A percentile compares a stretch with the other conserved stretches of the same genome.
Conservation (phyloP, 2,797 vertebrate genomes). For the Pitangus sulphuratus region DNA sequence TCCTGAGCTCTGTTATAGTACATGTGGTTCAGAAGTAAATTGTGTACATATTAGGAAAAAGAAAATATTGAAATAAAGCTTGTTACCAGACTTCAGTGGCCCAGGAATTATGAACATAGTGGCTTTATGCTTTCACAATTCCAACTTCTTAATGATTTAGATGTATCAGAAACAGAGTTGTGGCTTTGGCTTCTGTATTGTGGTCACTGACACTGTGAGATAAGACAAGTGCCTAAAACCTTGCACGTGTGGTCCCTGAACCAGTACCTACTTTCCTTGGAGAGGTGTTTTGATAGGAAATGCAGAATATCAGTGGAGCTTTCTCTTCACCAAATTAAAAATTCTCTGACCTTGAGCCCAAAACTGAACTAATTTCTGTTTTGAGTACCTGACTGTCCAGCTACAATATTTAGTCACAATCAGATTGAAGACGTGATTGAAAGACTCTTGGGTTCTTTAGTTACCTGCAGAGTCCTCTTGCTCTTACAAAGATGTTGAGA, state of each 20-base stretch:
- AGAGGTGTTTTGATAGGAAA: not conserved
- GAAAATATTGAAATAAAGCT: not conserved
- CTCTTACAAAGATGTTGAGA: not conserved
- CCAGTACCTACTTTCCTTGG: not conserved
- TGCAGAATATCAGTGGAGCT: not conserved
- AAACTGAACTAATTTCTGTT: not conserved
- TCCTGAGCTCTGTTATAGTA: not conserved
- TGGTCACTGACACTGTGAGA: not conserved
- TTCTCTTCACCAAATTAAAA: not conserved
- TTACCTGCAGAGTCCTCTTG: not conserved
- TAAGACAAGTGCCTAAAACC: not conserved
- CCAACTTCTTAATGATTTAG: not conserved
- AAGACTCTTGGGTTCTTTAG: not conserved
- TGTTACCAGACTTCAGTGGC: not conserved
- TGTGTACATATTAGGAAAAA: not conserved
- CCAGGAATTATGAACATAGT: not conserved
- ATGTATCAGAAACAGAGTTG: not conserved
- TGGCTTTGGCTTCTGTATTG: not conserved
- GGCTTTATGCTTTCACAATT: not conserved
- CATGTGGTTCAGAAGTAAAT: not conserved
- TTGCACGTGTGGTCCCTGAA: accelerated
- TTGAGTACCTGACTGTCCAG: not conserved
- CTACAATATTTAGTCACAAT: not conserved
- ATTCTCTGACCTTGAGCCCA: not conserved
- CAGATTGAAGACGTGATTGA: not conserved